Base-by-base conservation (phyloP, 1,140 invertebrate genomes). In the Holotrichia oblita region DNA sequence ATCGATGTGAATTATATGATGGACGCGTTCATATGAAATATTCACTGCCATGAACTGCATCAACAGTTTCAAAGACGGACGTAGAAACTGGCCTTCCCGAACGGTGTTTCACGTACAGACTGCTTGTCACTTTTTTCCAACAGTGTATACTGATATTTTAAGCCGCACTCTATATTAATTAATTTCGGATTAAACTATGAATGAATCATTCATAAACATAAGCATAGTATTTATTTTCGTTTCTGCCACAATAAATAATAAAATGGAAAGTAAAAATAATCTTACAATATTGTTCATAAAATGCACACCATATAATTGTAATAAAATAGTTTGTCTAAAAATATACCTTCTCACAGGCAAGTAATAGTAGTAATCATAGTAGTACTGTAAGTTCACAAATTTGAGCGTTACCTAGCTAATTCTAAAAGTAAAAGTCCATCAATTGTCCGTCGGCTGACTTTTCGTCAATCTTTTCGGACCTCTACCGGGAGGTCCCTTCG, bases 401-500 rank as follows among this genome's bases (percentile, higher is more conserved):
- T 69, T 69, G 61, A 69, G 61, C 61, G 61, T 22, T 69, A 69
- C 61, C 61, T 69, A 69, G 4, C 22, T 69, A 69, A 34, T 55
- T 17, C 17, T 27, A 69, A 69, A 69, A 12, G 22, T 69, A 55
- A 17, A 55, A 14, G 22, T 69, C 61, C 61, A 27, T 69, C 61
- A 69, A 27, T 69, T 69, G 8, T 69, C 61, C 12, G 61, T 69
- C 10, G 75, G 20, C 72, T 85, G 84, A 72, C 92, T 85, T 88
- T 94, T 96, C 75, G 95, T 97, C 79, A 98, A 90, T 79, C 97
- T 90, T 87, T 96, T 96, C 8, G 96, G 96, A 64, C 97, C 97
- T 84, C 97, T 90, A 83, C 94, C 94, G 3, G 95, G 94, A 80
- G 97, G 97, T 44, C 96, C 97, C 89, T 97, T 98, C 10, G 97